Conservation (phyloP, 2,797 vertebrate species). For the Natrix natrix region DNA sequence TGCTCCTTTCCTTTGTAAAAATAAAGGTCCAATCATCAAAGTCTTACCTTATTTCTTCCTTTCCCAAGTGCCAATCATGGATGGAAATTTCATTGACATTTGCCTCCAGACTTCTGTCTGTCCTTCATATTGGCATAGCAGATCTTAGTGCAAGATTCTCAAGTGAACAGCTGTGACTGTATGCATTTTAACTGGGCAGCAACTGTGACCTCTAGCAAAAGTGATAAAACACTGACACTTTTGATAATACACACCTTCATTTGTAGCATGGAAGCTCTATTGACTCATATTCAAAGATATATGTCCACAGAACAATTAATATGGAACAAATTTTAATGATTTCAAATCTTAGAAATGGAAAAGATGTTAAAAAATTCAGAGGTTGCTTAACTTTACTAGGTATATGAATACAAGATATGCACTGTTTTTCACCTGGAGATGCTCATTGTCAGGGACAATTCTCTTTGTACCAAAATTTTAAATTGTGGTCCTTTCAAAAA, state of each 20-base stretch:
- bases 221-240: not conserved
- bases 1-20: not conserved
- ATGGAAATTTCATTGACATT: not conserved
- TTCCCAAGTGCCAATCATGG: constrained; percentile 6
- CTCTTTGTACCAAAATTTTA: not conserved
- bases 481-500: not conserved
- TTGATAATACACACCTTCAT: not conserved
- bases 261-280: not conserved
- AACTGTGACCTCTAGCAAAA: not conserved
- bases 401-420: not conserved
- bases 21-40: not conserved
- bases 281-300: not conserved
- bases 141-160: not conserved
- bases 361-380: not conserved
- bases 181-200: not conserved
- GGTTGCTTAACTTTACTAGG: not conserved
- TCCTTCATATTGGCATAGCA: not conserved
- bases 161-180: not conserved
- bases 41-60: not conserved
- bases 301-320: not conserved
- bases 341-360: not conserved
- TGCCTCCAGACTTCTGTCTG: not conserved
- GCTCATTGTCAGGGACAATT: not conserved
- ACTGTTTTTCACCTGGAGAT: not conserved
- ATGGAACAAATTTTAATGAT: not conserved